These are phyloP conservation scores for Syngnathus floridae DNA, from an alignment of 2,113 vertebrate genomes.

Conservation along the genomic window DNA sequence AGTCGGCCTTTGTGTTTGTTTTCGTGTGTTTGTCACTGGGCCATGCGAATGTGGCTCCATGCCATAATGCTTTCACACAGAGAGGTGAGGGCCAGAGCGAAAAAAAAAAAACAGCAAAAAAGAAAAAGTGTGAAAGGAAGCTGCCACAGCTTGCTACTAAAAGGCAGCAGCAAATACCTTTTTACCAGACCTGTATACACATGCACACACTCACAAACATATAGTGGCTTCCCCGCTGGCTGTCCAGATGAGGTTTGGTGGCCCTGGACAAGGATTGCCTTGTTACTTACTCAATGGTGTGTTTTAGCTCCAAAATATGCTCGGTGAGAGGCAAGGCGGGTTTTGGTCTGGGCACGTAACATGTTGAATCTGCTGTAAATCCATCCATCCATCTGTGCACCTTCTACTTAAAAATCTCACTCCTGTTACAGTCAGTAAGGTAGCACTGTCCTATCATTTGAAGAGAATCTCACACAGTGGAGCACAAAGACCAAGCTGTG, in stretches of 20 bases:
- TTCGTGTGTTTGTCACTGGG: constrained; percentile 20
- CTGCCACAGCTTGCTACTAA: constrained; percentile 32
- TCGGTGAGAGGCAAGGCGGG: constrained; percentile 35
- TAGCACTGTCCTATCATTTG: background rate
- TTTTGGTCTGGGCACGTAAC: constrained; percentile 19
- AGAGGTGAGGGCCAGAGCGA: constrained; percentile 7
- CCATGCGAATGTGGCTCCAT: constrained; percentile 29
- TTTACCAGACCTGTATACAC: constrained; percentile 47
- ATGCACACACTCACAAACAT: constrained; percentile 16
- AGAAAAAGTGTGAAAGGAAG: constrained; percentile 7
- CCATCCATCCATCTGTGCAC: constrained; percentile 31
- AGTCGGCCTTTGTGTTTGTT: constrained; percentile 9
- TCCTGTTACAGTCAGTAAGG: constrained; percentile 5
- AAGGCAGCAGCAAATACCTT: constrained; percentile 52
- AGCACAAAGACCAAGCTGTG: background rate
- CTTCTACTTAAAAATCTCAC: constrained; percentile 11
- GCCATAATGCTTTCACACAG: constrained; percentile 29
- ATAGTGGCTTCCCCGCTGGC: constrained; percentile 58
- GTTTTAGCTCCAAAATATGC: constrained; percentile 67
- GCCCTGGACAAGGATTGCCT: constrained; percentile 63
- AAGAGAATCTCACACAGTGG: background rate
- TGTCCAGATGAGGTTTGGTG: constrained; percentile 63
- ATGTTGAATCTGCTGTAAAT: constrained; percentile 35
- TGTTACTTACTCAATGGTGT: constrained; percentile 64
- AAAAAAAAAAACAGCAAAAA: constrained; percentile 11